phyloP scores from a whole-genome alignment of 1,140 invertebrate genomes.

The Eupristina koningsbergeri region DNA sequence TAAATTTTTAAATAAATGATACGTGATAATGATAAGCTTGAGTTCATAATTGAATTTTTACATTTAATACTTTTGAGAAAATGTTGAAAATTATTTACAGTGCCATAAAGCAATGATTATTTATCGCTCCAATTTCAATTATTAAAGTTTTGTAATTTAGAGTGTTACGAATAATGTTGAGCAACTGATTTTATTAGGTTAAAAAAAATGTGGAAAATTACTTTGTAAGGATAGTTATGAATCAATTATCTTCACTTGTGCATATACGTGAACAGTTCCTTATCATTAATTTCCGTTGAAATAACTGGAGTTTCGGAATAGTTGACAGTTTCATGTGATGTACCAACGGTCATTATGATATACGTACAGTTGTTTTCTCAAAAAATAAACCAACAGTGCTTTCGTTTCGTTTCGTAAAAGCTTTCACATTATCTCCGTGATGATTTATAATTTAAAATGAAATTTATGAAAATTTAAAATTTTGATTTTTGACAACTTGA shows the following conservation, averaged over 20 bases:
- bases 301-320: background rate
- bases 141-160: background rate
- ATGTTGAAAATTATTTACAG: background rate
- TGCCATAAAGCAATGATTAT: background rate
- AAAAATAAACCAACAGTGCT: background rate
- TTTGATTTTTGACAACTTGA: background rate
- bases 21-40: no score
- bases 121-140: background rate
- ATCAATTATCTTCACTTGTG: background rate
- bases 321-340: slow-evolving; percentile 9
- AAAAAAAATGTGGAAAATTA: background rate
- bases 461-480: background rate
- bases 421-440: background rate
- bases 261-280: background rate
- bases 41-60: background rate
- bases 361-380: background rate
- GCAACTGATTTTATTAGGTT: background rate
- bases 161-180: background rate
- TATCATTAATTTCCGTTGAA: background rate
- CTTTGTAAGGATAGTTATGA: background rate
- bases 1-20: background rate
- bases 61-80: background rate
- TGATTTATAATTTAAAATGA: background rate
- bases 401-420: background rate
- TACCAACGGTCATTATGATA: slow-evolving; percentile 1